phyloP scores from a whole-genome alignment of 2,888 invertebrate genomes.

The Tenthredo mesomela region DNA sequence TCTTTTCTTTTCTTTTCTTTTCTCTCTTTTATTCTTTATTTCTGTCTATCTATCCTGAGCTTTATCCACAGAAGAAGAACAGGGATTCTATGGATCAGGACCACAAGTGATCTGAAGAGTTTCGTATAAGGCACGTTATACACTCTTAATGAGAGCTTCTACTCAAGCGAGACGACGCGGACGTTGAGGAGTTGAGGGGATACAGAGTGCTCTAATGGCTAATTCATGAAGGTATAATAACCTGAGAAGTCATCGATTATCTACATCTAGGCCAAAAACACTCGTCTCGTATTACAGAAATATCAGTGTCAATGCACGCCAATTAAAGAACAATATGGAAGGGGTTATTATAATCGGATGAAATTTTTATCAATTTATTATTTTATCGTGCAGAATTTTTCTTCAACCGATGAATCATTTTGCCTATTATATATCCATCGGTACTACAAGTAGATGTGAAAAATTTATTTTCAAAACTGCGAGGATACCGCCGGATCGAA shows the following conservation, averaged over 20 bases:
- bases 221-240: constrained; percentile 24
- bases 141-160: constrained; percentile 28
- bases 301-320: background rate
- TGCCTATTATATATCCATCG: background rate
- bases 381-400: background rate
- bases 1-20: background rate
- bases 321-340: background rate
- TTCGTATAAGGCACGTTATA: constrained; percentile 34
- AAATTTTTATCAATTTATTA: too few species aligned
- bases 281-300: background rate
- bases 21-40: background rate
- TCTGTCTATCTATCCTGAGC: background rate
- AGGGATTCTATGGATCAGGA: constrained; percentile 16
- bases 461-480: background rate
- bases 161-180: background rate
- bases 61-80: background rate
- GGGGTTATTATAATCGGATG: background rate
- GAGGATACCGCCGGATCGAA: background rate
- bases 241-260: constrained; percentile 20
- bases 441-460: background rate
- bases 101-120: constrained; percentile 17
- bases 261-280: background rate
- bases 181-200: constrained; percentile 1
- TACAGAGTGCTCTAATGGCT: constrained; percentile 6
- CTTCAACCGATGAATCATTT: background rate